Evolutionary conservation across 2,113 vertebrate species (phyloP).

Genomic region (Rattus norvegicus): DNA sequence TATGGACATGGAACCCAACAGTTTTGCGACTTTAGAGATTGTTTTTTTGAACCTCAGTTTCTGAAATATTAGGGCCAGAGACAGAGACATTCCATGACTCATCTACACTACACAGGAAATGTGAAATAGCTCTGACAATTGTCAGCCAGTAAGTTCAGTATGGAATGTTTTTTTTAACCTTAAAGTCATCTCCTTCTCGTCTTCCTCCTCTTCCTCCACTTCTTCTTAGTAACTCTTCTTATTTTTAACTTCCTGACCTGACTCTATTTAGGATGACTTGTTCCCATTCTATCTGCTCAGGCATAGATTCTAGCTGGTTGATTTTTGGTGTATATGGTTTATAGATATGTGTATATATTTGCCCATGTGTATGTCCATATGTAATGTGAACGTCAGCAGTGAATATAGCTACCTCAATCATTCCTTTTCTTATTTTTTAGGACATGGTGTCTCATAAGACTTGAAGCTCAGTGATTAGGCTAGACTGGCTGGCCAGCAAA

Average conservation of each 20-base stretch:
- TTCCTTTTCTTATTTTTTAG: neutral
- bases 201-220: neutral
- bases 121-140: neutral
- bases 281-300: neutral
- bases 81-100: neutral
- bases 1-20: neutral
- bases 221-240: neutral
- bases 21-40: neutral
- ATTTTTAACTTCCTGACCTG: constrained; percentile 24
- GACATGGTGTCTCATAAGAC: neutral
- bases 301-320: neutral
- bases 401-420: neutral
- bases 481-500: neutral
- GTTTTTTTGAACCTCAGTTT: constrained; percentile 2
- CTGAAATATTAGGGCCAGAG: neutral
- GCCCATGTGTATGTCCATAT: neutral
- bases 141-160: neutral
- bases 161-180: neutral
- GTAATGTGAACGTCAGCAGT: neutral
- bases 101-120: neutral
- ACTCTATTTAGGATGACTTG: constrained; percentile 30
- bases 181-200: neutral
- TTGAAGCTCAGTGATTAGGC: neutral
- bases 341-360: neutral
- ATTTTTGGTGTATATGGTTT: neutral